Evolutionary conservation across 2,113 vertebrate genomes (phyloP), one percentile per base, ranked within the genome.

Genomic region (Pseudorasbora parva): DNA sequence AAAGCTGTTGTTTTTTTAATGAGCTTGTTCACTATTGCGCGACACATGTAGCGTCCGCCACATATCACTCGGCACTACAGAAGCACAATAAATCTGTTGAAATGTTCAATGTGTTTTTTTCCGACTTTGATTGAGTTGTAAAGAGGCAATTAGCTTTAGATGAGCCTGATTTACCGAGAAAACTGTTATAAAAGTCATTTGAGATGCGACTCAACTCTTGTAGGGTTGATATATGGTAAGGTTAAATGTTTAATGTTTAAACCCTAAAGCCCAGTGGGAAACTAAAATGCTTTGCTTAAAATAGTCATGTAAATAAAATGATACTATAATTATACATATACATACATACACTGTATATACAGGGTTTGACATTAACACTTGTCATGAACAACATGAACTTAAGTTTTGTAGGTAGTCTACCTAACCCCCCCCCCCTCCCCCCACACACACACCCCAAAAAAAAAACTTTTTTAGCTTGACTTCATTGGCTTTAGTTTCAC

Each of bases 11-110:
- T 83, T 73, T 88, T 54, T 90, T 82, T 92, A 93, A 92, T 91
- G 89, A 91, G 90, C 85, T 90, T 91, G 90, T 91, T 90, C 90
- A 87, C 89, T 91, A 86, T 85, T 88, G 89, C 90, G 90, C 71
- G 88, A 90, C 82, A 89, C 83, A 54, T 82, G 80, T 84, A 59
- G 88, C 87, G 88, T 88, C 47, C 84, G 85, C 86, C 88, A 87
- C 88, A 88, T 75, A 76, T 85, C 88, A 82, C 88, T 33, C 47
- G 27, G n/a, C 54, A 62, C 45, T 73, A 23, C 69, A 78, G 87
- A 25, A 76, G 43, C 51, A 66, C 87, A 83, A 85, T 91, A 88
- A 90, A 92, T 89, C 74, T 79, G 89, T 84, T 69, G 56, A 49
- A 8, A 54, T 69, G 43, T 79, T 79, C 57, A 80, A 43, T 41